Evolutionary conservation across 2,888 invertebrate genomes (phyloP), one percentile per base, ranked within the genome.

Genomic region (Troilus luridus): DNA sequence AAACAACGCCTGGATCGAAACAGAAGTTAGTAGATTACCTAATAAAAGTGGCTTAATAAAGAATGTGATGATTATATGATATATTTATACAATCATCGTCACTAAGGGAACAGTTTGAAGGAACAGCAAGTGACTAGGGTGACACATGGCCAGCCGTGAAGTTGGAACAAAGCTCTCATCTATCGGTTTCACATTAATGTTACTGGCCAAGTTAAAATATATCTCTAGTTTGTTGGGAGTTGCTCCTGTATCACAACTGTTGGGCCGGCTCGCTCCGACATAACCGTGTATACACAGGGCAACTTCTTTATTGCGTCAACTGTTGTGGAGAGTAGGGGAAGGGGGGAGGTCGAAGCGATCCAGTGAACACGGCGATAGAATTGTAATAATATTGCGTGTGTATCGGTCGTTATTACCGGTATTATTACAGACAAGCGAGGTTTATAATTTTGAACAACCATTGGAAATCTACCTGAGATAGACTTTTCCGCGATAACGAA

Each of bases 81-180:
- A 41, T 41, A 58, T 19, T 67, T 19, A 67, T 21, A 67, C 41
- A 12, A 67, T 9, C 24, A 67, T 24, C 67, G 24, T 11, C 11
- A 85, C n/a, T 17, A 56, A 21, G 85, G 85, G 12, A 85, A 85
- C 85, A 85, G 85, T 58, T 85, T 85, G 85, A 91, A 62, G 72
- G 72, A 77, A 77, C 24, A 24, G 64, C 8, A 19, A 85, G 88
- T 41, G 91, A 90, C 64, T 91, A 93, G 93, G 93, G 93, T 93
- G 93, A 92, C 93, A 93, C 93, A 93, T 93, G 93, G 88, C 21
- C 41, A 77, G 72, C 58, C 19, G 54, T 88, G 72, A 88, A 58
- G 91, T 85, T 85, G 5, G 72, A 77, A 77, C 72, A 77, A 77
- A 77, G 85, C 85, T 14, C 85, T 41, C 85, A 85, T 85, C 85